A percentile compares a stretch with the other conserved stretches of the same genome.
Evolutionary conservation across 2,888 invertebrate species (phyloP).

Genomic region (Stratiomys singularior): DNA sequence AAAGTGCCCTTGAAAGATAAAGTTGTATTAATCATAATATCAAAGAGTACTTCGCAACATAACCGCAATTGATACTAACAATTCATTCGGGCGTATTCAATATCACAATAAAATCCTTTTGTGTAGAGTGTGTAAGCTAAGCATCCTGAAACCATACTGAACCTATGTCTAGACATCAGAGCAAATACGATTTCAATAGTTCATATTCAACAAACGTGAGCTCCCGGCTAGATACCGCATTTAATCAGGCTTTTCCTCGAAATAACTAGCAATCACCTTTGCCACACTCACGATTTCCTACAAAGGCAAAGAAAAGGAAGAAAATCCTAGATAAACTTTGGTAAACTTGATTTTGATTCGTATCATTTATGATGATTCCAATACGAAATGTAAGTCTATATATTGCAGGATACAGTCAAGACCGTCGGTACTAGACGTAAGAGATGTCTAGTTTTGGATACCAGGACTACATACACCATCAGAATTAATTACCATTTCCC

Average conservation of each 20-base stretch:
- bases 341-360: slow-evolving; percentile 34
- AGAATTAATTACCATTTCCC: slow-evolving; percentile 25
- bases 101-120: no score
- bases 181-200: background rate
- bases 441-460: background rate
- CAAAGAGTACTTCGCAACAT: no score
- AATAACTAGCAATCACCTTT: slow-evolving; percentile 8
- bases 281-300: background rate
- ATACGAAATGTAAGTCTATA: slow-evolving; percentile 9
- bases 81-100: no score
- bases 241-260: background rate
- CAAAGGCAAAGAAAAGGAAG: background rate
- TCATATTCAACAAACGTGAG: background rate
- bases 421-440: background rate
- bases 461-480: background rate
- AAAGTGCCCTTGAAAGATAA: no score
- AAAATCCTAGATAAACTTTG: slow-evolving; percentile 20
- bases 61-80: no score
- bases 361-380: background rate
- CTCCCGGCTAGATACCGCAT: background rate
- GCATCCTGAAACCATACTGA: background rate
- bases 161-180: slow-evolving; percentile 7
- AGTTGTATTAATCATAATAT: no score
- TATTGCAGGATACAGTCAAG: background rate
- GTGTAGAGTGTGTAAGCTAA: no score